Conservation (phyloP, 2,113 vertebrate species). For the Sturnira hondurensis region DNA sequence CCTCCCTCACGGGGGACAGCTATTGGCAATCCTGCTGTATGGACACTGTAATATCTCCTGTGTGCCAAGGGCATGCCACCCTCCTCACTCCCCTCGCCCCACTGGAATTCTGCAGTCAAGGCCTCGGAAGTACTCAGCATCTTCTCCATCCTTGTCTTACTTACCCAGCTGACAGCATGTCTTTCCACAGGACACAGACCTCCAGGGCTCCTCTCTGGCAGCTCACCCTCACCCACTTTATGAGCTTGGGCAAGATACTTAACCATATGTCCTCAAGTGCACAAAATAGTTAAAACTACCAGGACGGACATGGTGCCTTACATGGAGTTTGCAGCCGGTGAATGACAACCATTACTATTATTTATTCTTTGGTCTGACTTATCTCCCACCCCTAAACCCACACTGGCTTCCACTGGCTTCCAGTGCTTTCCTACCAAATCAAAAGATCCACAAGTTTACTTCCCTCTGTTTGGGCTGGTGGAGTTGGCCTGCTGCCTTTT, state of each 20-base stretch:
- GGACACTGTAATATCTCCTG: background rate
- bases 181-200: background rate
- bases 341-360: background rate
- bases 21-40: background rate
- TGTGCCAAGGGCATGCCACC: background rate
- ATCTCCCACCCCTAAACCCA: background rate
- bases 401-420: background rate
- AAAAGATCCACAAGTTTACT: background rate
- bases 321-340: background rate
- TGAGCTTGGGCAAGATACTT: background rate
- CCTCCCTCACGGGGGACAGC: accelerated
- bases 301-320: background rate
- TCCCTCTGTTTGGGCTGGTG: constrained; percentile 14
- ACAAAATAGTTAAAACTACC: background rate
- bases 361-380: background rate
- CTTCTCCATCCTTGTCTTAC: background rate
- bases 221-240: background rate
- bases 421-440: background rate
- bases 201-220: background rate
- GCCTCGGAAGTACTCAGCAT: background rate
- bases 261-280: background rate
- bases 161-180: too few species aligned
- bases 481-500: background rate
- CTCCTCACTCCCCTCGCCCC: background rate
- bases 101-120: background rate